A percentile compares a stretch with the other conserved stretches of the same genome.
Conservation (phyloP, 2,113 vertebrate species). For the Xenopus laevis region DNA sequence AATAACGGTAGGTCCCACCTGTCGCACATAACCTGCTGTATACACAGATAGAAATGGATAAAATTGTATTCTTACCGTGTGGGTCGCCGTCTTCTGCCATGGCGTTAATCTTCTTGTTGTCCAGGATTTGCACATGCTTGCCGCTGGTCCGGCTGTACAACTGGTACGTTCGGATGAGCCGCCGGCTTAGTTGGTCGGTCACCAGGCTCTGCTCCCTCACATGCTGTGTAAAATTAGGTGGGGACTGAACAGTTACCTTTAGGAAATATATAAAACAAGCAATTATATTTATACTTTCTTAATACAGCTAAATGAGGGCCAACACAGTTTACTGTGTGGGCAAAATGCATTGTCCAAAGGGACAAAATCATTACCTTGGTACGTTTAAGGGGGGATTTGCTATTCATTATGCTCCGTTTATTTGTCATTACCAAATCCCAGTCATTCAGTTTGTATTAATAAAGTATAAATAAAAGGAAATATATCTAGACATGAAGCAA, state of each 20-base stretch:
- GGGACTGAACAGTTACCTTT: constrained; percentile 95
- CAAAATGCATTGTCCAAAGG: background rate
- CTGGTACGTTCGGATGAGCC: constrained; percentile 95
- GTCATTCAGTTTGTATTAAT: too few species aligned
- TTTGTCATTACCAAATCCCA: background rate
- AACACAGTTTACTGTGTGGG: constrained; percentile 4
- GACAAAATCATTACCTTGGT: background rate
- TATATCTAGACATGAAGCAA: background rate
- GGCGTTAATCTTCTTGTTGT: constrained; percentile 95
- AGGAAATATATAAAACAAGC: constrained; percentile 80
- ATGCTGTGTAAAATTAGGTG: constrained; percentile 99
- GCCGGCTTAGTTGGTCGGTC: constrained; percentile 92
- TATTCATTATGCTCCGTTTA: background rate
- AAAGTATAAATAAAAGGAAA: background rate
- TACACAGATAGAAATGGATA: too few species aligned
- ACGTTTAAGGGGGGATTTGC: too few species aligned
- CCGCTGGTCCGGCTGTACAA: constrained; percentile 98
- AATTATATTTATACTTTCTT: constrained; percentile 76
- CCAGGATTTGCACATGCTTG: constrained; percentile 96
- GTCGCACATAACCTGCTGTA: too few species aligned
- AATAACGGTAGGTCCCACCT: too few species aligned
- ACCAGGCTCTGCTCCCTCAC: constrained; percentile 97
- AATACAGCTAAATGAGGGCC: constrained; percentile 25
- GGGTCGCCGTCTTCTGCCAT: constrained; percentile 95
- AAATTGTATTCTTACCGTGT: constrained; percentile 73